Evolutionary conservation across 2,113 vertebrate species (phyloP).

Genomic region (Motacilla tschutschensis): DNA sequence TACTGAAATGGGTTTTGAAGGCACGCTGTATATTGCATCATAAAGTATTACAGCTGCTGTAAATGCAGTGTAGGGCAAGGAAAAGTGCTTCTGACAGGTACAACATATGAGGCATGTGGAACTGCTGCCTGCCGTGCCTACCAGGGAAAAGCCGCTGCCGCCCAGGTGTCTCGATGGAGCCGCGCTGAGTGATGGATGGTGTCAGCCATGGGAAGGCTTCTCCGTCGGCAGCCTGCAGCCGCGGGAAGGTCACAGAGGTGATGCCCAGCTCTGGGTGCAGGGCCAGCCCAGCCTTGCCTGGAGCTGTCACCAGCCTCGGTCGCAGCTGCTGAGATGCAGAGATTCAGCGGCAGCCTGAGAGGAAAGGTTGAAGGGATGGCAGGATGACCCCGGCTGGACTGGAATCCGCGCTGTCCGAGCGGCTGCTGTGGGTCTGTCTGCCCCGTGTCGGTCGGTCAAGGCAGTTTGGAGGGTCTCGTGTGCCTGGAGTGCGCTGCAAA

Average conservation of each 20-base stretch:
- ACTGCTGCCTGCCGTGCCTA: not conserved
- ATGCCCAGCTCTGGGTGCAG: not conserved
- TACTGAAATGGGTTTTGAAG: conserved; percentile 1
- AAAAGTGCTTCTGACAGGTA: not conserved
- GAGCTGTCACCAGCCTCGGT: not conserved
- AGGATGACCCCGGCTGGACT: not conserved
- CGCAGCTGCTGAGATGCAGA: not conserved
- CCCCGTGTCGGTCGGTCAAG: fast-evolving
- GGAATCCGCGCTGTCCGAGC: not conserved
- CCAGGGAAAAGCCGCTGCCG: not conserved
- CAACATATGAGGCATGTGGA: not conserved
- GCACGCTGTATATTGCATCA: not conserved
- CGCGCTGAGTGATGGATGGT: not conserved
- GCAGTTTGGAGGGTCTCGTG: not conserved
- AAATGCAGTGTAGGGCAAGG: not conserved
- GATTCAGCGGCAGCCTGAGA: not conserved
- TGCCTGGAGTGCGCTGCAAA: not conserved
- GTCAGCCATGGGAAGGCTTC: not conserved
- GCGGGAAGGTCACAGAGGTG: not conserved
- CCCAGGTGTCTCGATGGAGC: not conserved
- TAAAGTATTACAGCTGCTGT: conserved; percentile 5
- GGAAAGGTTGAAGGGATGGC: not conserved
- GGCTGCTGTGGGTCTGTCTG: not conserved
- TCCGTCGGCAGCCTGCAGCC: not conserved
- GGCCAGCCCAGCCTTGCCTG: not conserved